phyloP scores from a whole-genome alignment of 2,888 invertebrate species.

The Drosophila ochracea region DNA sequence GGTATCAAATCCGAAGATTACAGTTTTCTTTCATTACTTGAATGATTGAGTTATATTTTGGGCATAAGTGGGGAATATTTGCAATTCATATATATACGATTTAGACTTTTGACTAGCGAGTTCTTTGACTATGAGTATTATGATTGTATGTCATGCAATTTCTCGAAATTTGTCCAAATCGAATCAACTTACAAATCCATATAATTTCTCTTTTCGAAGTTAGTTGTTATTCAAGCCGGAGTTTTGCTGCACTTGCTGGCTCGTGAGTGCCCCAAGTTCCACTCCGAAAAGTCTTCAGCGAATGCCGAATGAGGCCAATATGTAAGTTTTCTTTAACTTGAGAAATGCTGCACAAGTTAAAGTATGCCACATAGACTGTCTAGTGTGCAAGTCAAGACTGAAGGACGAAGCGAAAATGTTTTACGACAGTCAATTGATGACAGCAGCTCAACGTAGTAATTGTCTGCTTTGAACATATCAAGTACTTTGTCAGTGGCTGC shows the following conservation, averaged over 20 bases:
- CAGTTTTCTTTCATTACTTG: background rate
- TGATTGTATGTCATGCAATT: background rate
- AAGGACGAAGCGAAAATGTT: background rate
- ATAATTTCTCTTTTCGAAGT: background rate
- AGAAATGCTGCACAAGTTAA: background rate
- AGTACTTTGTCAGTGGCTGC: slow-evolving; percentile 11
- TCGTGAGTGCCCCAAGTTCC: background rate
- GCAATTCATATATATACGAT: background rate
- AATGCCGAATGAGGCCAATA: background rate
- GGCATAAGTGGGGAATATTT: background rate
- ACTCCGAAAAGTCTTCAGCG: background rate
- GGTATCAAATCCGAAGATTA: background rate
- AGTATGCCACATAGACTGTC: background rate
- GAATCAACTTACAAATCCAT: slow-evolving; percentile 3
- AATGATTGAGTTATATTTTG: background rate
- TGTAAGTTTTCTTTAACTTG: background rate
- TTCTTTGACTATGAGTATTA: background rate
- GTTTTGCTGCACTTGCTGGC: background rate
- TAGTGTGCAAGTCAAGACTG: background rate
- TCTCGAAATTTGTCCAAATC: background rate
- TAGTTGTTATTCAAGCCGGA: background rate
- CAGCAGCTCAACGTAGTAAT: slow-evolving; percentile 13
- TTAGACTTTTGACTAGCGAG: background rate
- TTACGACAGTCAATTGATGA: slow-evolving; percentile 14
- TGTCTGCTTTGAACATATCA: slow-evolving; percentile 19